A percentile compares a stretch with the other conserved stretches of the same genome.
These are phyloP conservation scores for Cephus pulcher DNA, from an alignment of 2,888 invertebrate genomes.

Conservation along the genomic window DNA sequence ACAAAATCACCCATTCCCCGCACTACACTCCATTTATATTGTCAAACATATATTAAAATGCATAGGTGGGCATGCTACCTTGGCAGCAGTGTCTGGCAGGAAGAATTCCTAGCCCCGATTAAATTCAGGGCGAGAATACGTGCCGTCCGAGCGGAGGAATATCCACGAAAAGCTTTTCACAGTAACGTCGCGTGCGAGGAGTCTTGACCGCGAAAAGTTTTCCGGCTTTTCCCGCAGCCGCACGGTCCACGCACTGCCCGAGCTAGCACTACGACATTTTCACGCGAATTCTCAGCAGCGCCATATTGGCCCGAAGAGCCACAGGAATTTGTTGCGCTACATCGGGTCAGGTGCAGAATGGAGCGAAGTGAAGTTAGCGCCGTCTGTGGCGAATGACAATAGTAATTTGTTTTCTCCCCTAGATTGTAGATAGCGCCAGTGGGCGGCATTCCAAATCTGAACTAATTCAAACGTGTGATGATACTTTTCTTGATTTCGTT, in stretches of 20 bases:
- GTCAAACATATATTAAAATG: background rate
- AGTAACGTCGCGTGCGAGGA: conserved; percentile 1
- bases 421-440: background rate
- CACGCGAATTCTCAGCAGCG: conserved; percentile 17
- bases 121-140: conserved; percentile 1
- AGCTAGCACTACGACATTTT: conserved; percentile 23
- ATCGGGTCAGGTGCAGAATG: background rate
- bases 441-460: background rate
- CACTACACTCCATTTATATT: background rate
- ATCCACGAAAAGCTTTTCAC: conserved; percentile 14
- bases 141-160: background rate
- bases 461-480: background rate
- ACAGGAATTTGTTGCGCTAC: conserved; percentile 16
- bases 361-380: background rate
- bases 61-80: background rate
- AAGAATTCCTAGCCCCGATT: conserved; percentile 4
- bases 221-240: conserved; percentile 22
- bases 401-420: background rate
- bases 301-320: conserved; percentile 26
- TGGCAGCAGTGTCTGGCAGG: conserved; percentile 8
- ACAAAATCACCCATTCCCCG: background rate
- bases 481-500: background rate
- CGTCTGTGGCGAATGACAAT: background rate
- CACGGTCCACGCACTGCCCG: conserved; percentile 20
- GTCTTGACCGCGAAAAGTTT: conserved; percentile 7